Evolutionary conservation across 2,888 invertebrate species (phyloP), one percentile per base, ranked within the genome.

Genomic region (Mantis religiosa): DNA sequence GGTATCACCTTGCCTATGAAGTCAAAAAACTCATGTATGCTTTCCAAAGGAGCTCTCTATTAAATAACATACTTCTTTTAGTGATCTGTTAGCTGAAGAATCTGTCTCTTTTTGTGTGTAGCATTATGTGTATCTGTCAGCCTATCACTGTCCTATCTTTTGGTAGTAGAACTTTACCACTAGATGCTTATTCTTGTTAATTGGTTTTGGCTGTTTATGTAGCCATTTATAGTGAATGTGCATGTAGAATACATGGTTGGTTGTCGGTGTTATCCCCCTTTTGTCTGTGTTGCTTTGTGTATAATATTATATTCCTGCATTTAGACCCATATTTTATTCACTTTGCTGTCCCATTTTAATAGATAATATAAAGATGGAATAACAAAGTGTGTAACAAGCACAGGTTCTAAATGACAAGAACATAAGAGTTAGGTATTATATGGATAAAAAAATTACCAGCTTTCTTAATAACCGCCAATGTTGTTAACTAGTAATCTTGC

Each of bases 21-120:
- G 98, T 99, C 96, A 98, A 99, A 97, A 99, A 99, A 96, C 98
- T 99, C 96, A 98, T 99, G 99, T 99, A 98, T 96, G 97, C 96
- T 94, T 90, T 89, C 89, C 87, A 89, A 87, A 88, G 82, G 85
- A 87, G 85, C 87, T 89, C 89, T 89, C 54, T 89, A 89, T 89
- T 90, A 82, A 89, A 85, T 88, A 90, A 83, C 88, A 88, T 83
- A 89, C 88, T 87, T 88, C 86, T 85, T 83, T 89, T 87, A 85
- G 81, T 85, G 83, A 88, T 88, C 88, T 87, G 71, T 87, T 88
- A 84, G 87, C 34, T 87, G 87, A 87, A 87, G 82, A 82, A 28
- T 88, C 81, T 88, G 41, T 85, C 82, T 87, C 15, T 85, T 47
- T 85, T 12, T 85, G 25, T 85, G 85, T 87, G 87, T 82, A 82